Conservation (phyloP, 2,888 invertebrate genomes). For the Drosophila parthenogenetica region DNA sequence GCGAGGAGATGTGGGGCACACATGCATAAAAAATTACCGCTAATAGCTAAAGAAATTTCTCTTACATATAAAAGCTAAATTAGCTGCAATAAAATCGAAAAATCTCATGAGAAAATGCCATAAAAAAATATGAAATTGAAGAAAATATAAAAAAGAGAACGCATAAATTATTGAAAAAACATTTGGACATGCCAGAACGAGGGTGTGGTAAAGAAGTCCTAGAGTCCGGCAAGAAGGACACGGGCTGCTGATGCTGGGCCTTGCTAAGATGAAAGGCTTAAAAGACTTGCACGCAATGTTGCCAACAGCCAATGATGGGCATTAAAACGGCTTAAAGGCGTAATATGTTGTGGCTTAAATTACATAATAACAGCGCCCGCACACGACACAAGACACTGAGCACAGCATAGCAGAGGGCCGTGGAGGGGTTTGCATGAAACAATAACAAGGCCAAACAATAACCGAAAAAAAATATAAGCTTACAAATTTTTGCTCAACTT, state of each 20-base stretch:
- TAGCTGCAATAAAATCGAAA: constrained; percentile 39
- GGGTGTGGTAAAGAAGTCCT: background rate
- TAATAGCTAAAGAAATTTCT: constrained; percentile 46
- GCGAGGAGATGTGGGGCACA: constrained; percentile 14
- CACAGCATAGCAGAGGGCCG: background rate
- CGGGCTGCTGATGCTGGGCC: constrained; percentile 10
- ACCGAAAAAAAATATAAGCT: constrained; percentile 43
- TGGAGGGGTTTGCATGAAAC: constrained; percentile 21
- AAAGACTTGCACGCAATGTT: constrained; percentile 51
- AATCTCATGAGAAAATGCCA: constrained; percentile 51
- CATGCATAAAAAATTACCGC: constrained; percentile 60
- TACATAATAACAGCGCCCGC: constrained; percentile 57
- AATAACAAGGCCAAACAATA: constrained; percentile 58
- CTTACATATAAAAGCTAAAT: constrained; percentile 34
- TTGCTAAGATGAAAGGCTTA: constrained; percentile 62
- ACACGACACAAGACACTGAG: constrained; percentile 13
- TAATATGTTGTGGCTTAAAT: constrained; percentile 78
- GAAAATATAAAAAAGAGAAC: constrained; percentile 21
- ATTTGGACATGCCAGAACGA: constrained; percentile 20
- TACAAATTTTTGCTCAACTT: constrained; percentile 43
- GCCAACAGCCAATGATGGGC: constrained; percentile 66
- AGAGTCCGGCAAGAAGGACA: constrained; percentile 31
- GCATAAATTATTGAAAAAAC: constrained; percentile 57
- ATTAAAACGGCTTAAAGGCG: constrained; percentile 74
- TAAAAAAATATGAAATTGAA: constrained; percentile 37